phyloP scores from a whole-genome alignment of 1,140 invertebrate species.

The Contarinia nasturtii region DNA sequence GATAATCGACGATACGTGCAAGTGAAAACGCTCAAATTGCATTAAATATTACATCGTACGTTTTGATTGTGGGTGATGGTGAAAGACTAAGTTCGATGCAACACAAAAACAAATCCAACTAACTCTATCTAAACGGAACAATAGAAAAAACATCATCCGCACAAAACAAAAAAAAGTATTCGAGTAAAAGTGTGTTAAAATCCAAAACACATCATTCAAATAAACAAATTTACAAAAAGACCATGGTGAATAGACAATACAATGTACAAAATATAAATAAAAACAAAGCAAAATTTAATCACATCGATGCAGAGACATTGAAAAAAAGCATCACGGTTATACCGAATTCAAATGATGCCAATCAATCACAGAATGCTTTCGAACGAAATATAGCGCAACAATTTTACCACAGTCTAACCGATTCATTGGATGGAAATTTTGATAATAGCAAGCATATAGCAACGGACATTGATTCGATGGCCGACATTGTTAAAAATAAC shows the following conservation, averaged over 20 bases:
- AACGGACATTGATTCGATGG: too few relatives aligned
- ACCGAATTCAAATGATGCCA: background rate
- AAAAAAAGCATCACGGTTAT: background rate
- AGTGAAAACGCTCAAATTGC: too few relatives aligned
- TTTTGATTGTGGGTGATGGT: too few relatives aligned
- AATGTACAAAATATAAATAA: background rate
- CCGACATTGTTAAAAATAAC: background rate
- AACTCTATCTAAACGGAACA: too few relatives aligned
- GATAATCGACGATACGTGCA: too few relatives aligned
- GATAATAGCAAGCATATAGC: background rate
- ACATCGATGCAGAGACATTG: background rate
- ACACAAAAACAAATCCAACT: too few relatives aligned
- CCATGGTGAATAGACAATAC: conserved; percentile 3
- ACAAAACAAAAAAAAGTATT: too few relatives aligned
- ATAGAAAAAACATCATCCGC: too few relatives aligned
- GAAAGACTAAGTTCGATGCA: too few relatives aligned
- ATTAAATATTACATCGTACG: too few relatives aligned
- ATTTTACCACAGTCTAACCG: background rate
- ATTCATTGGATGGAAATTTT: background rate
- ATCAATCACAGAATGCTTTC: background rate
- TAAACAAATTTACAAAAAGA: background rate
- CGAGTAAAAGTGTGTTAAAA: too few relatives aligned
- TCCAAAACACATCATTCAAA: too few relatives aligned
- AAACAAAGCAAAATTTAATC: background rate
- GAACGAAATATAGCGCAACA: background rate